phyloP scores from a whole-genome alignment of 2,113 vertebrate species.

The Cyanoliseus patagonus region DNA sequence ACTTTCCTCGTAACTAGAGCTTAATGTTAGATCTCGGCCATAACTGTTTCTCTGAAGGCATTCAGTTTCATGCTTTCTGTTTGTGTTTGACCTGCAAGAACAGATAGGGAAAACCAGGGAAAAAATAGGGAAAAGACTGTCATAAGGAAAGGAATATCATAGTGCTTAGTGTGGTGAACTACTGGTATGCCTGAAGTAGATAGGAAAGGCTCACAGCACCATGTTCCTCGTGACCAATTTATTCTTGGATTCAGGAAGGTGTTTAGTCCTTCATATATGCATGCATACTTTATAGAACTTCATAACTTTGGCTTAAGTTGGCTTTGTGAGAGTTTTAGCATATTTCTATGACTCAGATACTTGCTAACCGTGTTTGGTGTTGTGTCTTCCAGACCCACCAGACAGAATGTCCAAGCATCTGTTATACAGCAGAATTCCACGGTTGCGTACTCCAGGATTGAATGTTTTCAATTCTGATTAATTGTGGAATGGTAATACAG shows the following conservation, averaged over 20 bases:
- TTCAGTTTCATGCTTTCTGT: not conserved
- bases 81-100: not conserved
- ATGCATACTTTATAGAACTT: not conserved
- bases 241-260: not conserved
- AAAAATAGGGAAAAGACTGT: not conserved
- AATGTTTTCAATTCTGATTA: not conserved
- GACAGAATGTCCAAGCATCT: not conserved
- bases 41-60: not conserved
- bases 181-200: not conserved
- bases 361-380: not conserved
- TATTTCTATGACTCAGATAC: not conserved
- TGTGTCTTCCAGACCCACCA: not conserved
- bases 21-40: rapidly evolving
- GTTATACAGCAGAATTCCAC: not conserved
- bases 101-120: not conserved
- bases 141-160: not conserved
- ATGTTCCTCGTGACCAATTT: not conserved
- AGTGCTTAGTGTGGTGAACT: not conserved
- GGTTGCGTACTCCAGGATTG: not conserved
- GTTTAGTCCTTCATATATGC: not conserved
- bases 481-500: not conserved
- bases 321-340: not conserved
- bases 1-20: not conserved
- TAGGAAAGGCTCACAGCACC: not conserved
- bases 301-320: not conserved